These are phyloP conservation scores for Ylistrum balloti DNA, from an alignment of 1,140 invertebrate species.

Conservation along the genomic window DNA sequence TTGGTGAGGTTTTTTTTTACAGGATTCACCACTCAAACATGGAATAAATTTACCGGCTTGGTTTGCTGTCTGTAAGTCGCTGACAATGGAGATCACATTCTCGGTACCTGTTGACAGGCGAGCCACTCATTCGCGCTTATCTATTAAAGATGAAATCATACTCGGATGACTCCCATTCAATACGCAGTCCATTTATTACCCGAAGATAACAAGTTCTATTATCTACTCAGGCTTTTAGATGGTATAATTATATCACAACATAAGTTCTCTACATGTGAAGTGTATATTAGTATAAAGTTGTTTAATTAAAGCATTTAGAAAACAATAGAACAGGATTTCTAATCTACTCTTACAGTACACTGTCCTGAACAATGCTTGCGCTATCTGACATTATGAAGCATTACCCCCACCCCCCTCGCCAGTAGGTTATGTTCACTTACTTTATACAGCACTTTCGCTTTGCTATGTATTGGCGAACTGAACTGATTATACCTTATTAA, in stretches of 20 bases:
- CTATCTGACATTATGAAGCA: too few relatives aligned
- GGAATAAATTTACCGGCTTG: conserved; percentile 12
- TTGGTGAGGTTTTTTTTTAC: neutral
- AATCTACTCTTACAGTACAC: too few relatives aligned
- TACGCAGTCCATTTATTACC: neutral
- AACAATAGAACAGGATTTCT: too few relatives aligned
- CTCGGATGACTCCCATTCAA: neutral
- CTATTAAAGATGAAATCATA: neutral
- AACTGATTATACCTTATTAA: too few relatives aligned
- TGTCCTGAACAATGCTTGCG: too few relatives aligned
- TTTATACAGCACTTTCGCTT: too few relatives aligned
- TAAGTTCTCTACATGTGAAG: neutral
- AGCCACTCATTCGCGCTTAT: neutral
- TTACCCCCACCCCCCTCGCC: too few relatives aligned
- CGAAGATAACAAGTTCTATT: neutral
- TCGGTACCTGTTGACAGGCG: neutral
- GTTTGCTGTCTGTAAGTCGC: neutral
- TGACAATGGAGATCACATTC: neutral
- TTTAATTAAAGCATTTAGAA: too few relatives aligned
- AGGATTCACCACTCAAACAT: conserved; percentile 33
- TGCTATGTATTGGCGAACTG: too few relatives aligned
- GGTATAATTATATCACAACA: neutral
- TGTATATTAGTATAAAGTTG: too few relatives aligned
- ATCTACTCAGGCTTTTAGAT: neutral
- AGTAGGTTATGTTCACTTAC: too few relatives aligned